Evolutionary conservation across 2,888 invertebrate genomes (phyloP), one percentile per base, ranked within the genome.

Genomic region (Meteorus colon): DNA sequence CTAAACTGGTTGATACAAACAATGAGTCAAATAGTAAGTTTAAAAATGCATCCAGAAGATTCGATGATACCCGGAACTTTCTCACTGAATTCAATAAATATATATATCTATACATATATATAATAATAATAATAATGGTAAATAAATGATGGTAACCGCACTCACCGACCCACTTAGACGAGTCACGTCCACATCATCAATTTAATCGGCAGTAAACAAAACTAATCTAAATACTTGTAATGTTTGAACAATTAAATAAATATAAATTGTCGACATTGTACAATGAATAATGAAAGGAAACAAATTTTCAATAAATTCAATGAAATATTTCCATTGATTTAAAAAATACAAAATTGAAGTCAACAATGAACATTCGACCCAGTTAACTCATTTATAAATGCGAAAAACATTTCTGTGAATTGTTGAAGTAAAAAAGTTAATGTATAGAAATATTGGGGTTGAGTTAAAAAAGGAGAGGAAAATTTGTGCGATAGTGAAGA

Each of bases 81-180:
- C 16, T 5, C n/a, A 48, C n/a, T n/a, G n/a, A n/a, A 16, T 48
- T 48, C 48, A 48, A 48, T 48, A 48, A 16, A 55, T 55, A 55
- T 5, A 19, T 19, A 24, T 4, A 48, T 16, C 12, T 4, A n/a
- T 48, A 48, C 4, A 24, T 24, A 24, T 24, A 24, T 24, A 51
- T 51, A 51, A 51, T 51, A 51, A 10, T n/a, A n/a, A 19, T 55
- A 55, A n/a, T 55, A 8, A 55, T 55, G 6, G 24, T 19, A 19
- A 65, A 51, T 55, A 70, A 70, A 63, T 27, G 65, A 45, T 65
- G 68, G 67, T 41, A 29, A 51, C 37, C 74, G 66, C 68, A 69
- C 51, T 68, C 34, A 63, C 51, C 68, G 75, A 75, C 75, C 75
- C 63, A 75, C 75, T 75, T 75, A 70, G 62, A 37, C 62, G 41